Conservation (phyloP, 2,888 invertebrate genomes). For the Junonia oenone region DNA sequence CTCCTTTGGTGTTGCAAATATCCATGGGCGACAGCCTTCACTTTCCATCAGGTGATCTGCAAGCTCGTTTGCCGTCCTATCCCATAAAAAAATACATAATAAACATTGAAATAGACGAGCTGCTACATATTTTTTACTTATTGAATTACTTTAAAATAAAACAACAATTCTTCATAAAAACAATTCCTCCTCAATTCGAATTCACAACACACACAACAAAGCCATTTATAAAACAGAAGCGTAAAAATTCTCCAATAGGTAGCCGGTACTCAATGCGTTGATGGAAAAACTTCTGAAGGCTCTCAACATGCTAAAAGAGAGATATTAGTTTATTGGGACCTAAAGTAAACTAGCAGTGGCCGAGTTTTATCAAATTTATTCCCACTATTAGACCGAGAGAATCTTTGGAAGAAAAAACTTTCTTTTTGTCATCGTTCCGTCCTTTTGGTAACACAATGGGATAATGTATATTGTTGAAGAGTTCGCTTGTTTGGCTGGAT, state of each 20-base stretch:
- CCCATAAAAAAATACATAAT: too few species aligned
- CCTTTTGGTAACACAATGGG: slow-evolving; percentile 39
- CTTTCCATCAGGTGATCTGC: too few species aligned
- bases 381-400: slow-evolving; percentile 41
- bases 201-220: background rate
- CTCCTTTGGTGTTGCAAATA: too few species aligned
- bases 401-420: slow-evolving; percentile 34
- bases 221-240: background rate
- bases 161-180: too few species aligned
- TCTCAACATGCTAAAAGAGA: slow-evolving; percentile 23
- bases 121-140: too few species aligned
- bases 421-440: slow-evolving; percentile 31
- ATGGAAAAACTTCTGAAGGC: slow-evolving; percentile 32
- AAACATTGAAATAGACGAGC: too few species aligned
- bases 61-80: too few species aligned
- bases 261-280: slow-evolving; percentile 15
- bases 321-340: slow-evolving; percentile 34
- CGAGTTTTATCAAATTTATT: slow-evolving; percentile 52
- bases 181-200: too few species aligned
- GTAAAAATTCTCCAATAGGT: background rate
- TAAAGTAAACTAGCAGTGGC: slow-evolving; percentile 37
- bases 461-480: slow-evolving; percentile 1
- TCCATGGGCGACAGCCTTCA: too few species aligned
- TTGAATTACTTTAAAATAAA: too few species aligned
- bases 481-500: too few species aligned